Base-by-base conservation (phyloP, 1,140 invertebrate genomes). In the Calosoma granatense region DNA sequence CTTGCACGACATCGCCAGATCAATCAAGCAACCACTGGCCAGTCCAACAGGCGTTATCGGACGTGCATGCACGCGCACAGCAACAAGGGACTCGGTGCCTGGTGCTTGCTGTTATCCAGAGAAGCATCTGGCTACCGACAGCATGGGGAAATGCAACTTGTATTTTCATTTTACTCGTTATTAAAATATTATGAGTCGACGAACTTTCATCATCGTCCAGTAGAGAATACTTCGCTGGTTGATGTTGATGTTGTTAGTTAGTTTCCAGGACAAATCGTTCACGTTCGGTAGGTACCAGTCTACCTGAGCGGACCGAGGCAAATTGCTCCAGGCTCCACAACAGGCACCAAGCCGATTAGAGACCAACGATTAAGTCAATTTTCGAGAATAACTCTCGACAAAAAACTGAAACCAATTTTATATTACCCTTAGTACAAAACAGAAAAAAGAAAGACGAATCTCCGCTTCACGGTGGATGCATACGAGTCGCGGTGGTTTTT, bases 281-380 rank as follows among this genome's bases (percentile, higher is more conserved):
- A n/a, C n/a, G n/a, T n/a, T n/a, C n/a, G n/a, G n/a, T n/a, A n/a
- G n/a, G n/a, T n/a, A n/a, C n/a, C n/a, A 47, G 9, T 47, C 17
- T 47, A 47, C 41, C 41, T 47, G 41, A 17, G 3, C 6, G 41
- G 17, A 17, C 41, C 17, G 41, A 47, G 41, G 41, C 41, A 47
- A 47, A 47, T 47, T 47, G 41, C 41, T 47, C 3, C 9, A 17
- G 41, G 41, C 41, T 11, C 6, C 41, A 47, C 6, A 47, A 47
- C 41, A 53, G 57, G 39, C 55, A 53, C 53, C n/a, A 56, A 56
- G 59, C 59, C 59, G 56, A 60, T 60, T 60, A 60, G 51, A 41
- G 52, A 56, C 59, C 59, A 55, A 26, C 59, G 61, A 62, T 62
- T 62, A 62, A 62, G 61, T 62, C 59, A 62, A 62, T 62, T 62